Evolutionary conservation across 2,797 vertebrate genomes (phyloP), one percentile per base, ranked within the genome.

Genomic region (Chrysocyon brachyurus): DNA sequence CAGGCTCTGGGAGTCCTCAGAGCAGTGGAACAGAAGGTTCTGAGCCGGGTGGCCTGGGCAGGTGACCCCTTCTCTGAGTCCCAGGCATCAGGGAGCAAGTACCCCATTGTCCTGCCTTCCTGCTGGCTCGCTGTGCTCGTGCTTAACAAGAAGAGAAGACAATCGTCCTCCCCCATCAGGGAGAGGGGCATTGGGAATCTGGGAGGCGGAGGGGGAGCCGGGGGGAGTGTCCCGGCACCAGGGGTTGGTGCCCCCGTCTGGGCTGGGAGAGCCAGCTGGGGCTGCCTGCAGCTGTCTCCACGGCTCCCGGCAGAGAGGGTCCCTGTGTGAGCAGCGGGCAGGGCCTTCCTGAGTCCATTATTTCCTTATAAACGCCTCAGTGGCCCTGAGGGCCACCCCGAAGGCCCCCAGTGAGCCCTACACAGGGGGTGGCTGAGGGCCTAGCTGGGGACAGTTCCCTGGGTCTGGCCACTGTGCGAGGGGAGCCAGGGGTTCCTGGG

Each of bases 51-150:
- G 1, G 46, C 21, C n/a, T 6, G 6, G 9, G 31, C 19, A 31
- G 73, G 66, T 2, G 5, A 21, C 1, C 14, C 12, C 5, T 56
- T 57, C 46, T 57, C 22, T 0, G 19, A 26, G 9, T 19, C 33
- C 33, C 21, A 49, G 85, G 52, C 6, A 7, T 26, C 0, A 8
- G 56, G 26, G 12, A 73, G 22, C 16, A 3, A 73, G 22, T 9
- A 3, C 16, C 12, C 2, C 9, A 8, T 5, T 2, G 19, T 7
- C 26, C n/a, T 2, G 15, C 12, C 57, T 46, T 5, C 24, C 24
- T 66, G 61, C 31, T 0, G 7, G 31, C 31, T 12, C 17, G 5
- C 63, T 11, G 8, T 1, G 8, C 8, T 61, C 70, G 19, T 17
- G 46, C 40, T 56, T 46, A 26, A 49, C 19, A 33, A 36, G 11